Percentiles rank a stretch among this genome's conserved stretches.
phyloP scores from a whole-genome alignment of 2,888 invertebrate species.

The Drosophila antonietae region DNA sequence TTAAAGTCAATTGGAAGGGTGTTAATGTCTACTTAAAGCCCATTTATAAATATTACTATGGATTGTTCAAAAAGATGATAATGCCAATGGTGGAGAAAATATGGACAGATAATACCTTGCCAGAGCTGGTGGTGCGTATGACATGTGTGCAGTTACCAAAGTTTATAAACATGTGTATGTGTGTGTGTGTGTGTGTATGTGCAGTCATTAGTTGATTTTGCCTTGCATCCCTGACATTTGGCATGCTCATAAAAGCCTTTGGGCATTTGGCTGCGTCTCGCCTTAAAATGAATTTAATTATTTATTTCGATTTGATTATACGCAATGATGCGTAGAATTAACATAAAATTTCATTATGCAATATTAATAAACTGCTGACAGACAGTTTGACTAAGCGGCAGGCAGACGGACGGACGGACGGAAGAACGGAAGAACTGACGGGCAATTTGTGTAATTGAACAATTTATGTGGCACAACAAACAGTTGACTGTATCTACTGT shows the following conservation, averaged over 20 bases:
- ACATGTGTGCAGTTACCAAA: neutral
- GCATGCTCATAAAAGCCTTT: constrained; percentile 38
- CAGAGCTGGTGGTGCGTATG: constrained; percentile 80
- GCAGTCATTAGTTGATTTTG: constrained; percentile 7
- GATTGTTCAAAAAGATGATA: constrained; percentile 81
- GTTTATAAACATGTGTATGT: neutral
- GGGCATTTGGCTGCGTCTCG: constrained; percentile 55
- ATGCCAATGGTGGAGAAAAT: constrained; percentile 82
- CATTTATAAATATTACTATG: constrained; percentile 84
- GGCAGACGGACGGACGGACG: constrained; percentile 3
- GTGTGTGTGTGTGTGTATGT: constrained; percentile 4
- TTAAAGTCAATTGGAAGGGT: constrained; percentile 82
- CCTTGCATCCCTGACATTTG: constrained; percentile 45
- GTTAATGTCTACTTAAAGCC: constrained; percentile 83
- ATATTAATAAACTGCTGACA: constrained; percentile 76
- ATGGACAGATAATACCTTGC: constrained; percentile 80
- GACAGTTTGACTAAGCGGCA: constrained; percentile 42
- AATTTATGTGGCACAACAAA: constrained; percentile 44
- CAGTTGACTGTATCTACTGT: constrained; percentile 2
- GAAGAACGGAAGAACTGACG: constrained; percentile 37
- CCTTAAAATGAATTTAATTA: constrained; percentile 81
- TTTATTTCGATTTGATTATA: constrained; percentile 83
- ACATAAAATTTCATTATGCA: constrained; percentile 84
- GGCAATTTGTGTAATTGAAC: constrained; percentile 75
- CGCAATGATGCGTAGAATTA: constrained; percentile 84